Evolutionary conservation across 1,140 invertebrate genomes (phyloP), one percentile per base, ranked within the genome.

Genomic region (Cepaea nemoralis): DNA sequence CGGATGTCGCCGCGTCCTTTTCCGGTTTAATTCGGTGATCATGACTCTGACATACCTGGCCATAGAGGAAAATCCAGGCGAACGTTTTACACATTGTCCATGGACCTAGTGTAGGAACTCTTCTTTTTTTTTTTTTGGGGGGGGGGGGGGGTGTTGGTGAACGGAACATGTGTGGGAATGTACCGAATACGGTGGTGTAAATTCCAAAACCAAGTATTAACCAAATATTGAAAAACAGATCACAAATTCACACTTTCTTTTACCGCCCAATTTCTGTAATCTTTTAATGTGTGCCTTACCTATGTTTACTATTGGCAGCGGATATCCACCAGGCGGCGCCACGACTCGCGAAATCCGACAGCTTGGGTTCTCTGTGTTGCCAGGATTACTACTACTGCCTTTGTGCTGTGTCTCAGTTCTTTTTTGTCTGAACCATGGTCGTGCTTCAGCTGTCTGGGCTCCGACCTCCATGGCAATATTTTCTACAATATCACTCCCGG

Each of bases 271-370:
- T n/a, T n/a, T n/a, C n/a, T n/a, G n/a, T n/a, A n/a, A n/a, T n/a
- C n/a, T n/a, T n/a, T n/a, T n/a, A n/a, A n/a, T n/a, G n/a, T n/a
- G n/a, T n/a, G n/a, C 1, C 69, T 40, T 59, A 85, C 84, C 84
- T 82, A 77, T 69, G 48, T 85, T 85, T 1, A 85, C 84, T 27
- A 85, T 85, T 59, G 84, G 84, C 2, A 83, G 31, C 22, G 84
- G 84, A 37, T 77, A 83, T 10, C 82, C 81, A 31, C 81, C 81
- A 59, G 81, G 76, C 10, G 78, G 82, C 0, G 77, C 66, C 12
- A 59, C 16, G 27, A 81, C 82, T 67, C 76, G 22, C 31, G 40
- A 55, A 5, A 39, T 83, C 71, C 27, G 22, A 27, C 33, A 45
- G 0, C 12, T 27, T 8, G 33, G 37, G 19, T 33, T 16, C 24